phyloP scores from a whole-genome alignment of 2,113 vertebrate genomes.

The Aythya baeri region DNA sequence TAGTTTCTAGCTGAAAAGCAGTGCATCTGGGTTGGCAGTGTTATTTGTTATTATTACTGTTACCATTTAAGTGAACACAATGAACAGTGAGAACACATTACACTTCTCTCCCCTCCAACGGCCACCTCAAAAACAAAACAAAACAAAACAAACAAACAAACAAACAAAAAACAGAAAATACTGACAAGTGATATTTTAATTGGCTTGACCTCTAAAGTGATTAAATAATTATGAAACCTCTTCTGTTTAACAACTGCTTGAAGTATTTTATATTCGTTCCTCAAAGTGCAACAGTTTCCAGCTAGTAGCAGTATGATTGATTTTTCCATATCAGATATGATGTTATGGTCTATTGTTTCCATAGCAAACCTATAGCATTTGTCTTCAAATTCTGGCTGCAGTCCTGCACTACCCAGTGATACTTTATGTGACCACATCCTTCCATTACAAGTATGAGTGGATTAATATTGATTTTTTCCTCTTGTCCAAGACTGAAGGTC shows the following conservation, averaged over 20 bases:
- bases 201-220: conserved; percentile 71
- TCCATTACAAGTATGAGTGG: conserved; percentile 78
- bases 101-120: not conserved
- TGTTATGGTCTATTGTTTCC: conserved; percentile 76
- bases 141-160: not conserved
- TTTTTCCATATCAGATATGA: conserved; percentile 77
- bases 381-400: conserved; percentile 65
- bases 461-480: conserved; percentile 81
- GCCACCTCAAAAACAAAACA: not conserved
- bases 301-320: conserved; percentile 70
- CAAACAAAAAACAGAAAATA: conserved; percentile 60
- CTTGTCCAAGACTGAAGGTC: conserved; percentile 66
- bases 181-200: conserved; percentile 76
- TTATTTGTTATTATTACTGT: conserved; percentile 28
- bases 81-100: conserved; percentile 53
- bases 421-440: conserved; percentile 75
- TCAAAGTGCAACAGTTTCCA: conserved; percentile 61
- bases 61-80: conserved; percentile 57
- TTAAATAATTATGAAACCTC: conserved; percentile 76
- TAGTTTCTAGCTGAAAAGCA: conserved; percentile 9
- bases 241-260: conserved; percentile 69
- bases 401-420: conserved; percentile 43
- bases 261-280: conserved; percentile 70
- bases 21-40: not conserved
- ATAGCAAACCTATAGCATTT: conserved; percentile 73